These are phyloP conservation scores for Seriola rivoliana DNA, from an alignment of 2,113 vertebrate genomes.

Conservation along the genomic window DNA sequence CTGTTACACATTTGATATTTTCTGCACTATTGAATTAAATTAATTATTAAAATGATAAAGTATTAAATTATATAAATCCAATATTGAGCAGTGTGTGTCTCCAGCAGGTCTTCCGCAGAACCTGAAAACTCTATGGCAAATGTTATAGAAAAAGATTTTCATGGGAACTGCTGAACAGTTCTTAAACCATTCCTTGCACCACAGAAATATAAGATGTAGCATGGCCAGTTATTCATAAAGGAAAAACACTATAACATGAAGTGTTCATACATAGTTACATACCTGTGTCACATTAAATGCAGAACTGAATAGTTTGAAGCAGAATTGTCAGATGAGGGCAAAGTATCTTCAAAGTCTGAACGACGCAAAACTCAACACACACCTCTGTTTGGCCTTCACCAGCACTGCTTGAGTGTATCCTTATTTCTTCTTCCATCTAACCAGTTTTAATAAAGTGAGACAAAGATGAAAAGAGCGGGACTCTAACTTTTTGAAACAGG, in stretches of 20 bases:
- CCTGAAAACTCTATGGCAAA: too few relatives aligned
- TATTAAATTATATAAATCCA: background rate
- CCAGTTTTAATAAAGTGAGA: background rate
- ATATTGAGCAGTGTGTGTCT: background rate
- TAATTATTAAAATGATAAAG: background rate
- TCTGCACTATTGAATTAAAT: background rate
- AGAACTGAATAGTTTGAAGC: too few relatives aligned
- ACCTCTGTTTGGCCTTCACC: background rate
- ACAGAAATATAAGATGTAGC: too few relatives aligned
- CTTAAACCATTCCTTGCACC: too few relatives aligned
- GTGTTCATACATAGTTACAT: too few relatives aligned
- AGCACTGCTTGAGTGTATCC: background rate
- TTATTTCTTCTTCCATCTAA: background rate
- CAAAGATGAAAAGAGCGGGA: background rate
- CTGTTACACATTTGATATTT: background rate
- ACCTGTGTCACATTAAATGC: too few relatives aligned
- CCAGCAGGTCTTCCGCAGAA: background rate
- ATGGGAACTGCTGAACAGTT: too few relatives aligned
- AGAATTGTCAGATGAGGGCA: background rate
- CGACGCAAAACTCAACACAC: background rate
- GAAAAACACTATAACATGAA: too few relatives aligned
- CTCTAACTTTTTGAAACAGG: background rate
- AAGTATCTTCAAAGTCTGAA: background rate
- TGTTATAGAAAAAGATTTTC: too few relatives aligned
- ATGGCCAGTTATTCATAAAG: too few relatives aligned